Base-by-base conservation (phyloP, 2,888 invertebrate species). In the Matsumyia berberina region DNA sequence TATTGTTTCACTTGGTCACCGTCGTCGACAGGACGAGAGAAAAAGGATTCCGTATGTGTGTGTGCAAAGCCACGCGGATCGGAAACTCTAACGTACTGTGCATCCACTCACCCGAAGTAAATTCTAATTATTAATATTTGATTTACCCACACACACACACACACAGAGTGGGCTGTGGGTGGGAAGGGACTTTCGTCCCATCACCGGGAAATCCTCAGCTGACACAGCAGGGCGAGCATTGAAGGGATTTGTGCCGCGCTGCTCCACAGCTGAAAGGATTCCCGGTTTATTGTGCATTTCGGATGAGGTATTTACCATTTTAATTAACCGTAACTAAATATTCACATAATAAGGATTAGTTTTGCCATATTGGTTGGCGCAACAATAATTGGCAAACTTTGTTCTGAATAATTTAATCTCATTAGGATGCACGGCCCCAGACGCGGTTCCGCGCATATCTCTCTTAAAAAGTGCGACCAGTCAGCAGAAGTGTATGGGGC, bases 261-360 rank as follows among this genome's bases (percentile, higher is more conserved):
- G 17, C 55, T 39, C 31, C 62, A 39, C 64, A 49, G 49, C 49
- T 64, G 64, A 79, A 69, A 69, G 69, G 69, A 78, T 81, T 69
- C 51, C 76, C 62, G 70, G 77, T 51, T 66, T 72, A 72, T 70
- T 72, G 77, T 78, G 62, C 79, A 66, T 79, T 79, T 64, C 66
- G 35, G 35, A 79, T 72, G 53, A 74, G 58, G 79, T 79, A 79
- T 74, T 79, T 79, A 64, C 69, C 24, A 79, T 79, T 85, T 85
- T 74, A 74, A 85, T 85, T 85, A 79, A 66, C 83, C 79, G 74
- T 64, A 74, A 85, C 83, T 85, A 79, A 85, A 85, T 79, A 79
- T 85, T 85, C 79, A 79, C 69, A 79, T 79, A 85, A 79, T 79
- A 69, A 79, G 83, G 83, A 83, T 83, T 83, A 79, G 67, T 51